Evolutionary conservation across 2,113 vertebrate species (phyloP), one percentile per base, ranked within the genome.

Genomic region (Numenius arquata): DNA sequence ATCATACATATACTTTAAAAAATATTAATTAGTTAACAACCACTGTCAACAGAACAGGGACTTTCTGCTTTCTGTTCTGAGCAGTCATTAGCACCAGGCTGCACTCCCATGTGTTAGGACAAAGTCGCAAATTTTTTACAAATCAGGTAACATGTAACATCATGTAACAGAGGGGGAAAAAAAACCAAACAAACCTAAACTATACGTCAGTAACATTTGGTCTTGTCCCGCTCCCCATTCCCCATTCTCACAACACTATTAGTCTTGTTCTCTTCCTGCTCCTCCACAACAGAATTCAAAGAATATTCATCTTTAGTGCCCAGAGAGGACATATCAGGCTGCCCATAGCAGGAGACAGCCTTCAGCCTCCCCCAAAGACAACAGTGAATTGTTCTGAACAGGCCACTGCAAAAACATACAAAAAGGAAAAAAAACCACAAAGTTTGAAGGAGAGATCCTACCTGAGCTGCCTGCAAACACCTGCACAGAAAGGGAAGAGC

Each of bases 321-420:
- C 34, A 1, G 65, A 94, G 48, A 74, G 59, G 23, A 83, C 61
- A 91, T 70, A 88, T 32, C 53, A 61, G 71, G 75, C 91, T 95
- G 65, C 87, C 90, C 86, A 45, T 21, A 82, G 41, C 84, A 94
- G 92, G 70, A 85, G 77, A 91, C 32, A 76, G 67, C 89, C 89
- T 93, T 59, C 85, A 89, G 84, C 56, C 95, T 88, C 87, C 95
- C 88, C 79, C 92, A 94, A 94, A 94, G 94, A 96, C 82, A 95
- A 90, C 63, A 73, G 79, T 68, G 92, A 96, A 93, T 50, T 27
- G 79, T 86, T 91, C 94, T 97, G 59, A 88, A 86, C 93, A 67
- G 90, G 83, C 80, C 84, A 90, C 53, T 94, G 93, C 88, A 96
- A 97, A 97, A 92, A 68, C 59, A 89, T 50, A 41, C 29, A 23